These are phyloP conservation scores for Urocolius indicus DNA, from an alignment of 2,113 vertebrate species.

Conservation along the genomic window DNA sequence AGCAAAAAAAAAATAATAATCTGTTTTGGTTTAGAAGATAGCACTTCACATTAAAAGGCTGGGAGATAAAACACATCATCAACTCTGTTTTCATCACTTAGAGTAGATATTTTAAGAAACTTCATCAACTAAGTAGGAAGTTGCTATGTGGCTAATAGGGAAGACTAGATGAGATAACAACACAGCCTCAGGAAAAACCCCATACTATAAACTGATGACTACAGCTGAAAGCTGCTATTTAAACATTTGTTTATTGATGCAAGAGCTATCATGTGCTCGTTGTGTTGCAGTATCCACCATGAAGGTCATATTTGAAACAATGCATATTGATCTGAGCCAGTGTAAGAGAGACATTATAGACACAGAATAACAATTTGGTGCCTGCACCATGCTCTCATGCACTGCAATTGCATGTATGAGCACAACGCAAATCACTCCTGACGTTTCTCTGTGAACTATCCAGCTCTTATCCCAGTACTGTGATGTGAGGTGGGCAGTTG, in stretches of 20 bases:
- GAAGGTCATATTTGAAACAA: conserved; percentile 37
- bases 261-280: conserved; percentile 41
- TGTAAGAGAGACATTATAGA: background rate
- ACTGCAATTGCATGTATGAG: background rate
- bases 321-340: background rate
- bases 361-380: background rate
- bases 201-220: conserved; percentile 11
- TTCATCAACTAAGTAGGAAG: conserved; percentile 35
- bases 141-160: conserved; percentile 15
- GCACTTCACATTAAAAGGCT: background rate
- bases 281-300: background rate
- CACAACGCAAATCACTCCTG: background rate
- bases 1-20: background rate
- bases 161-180: background rate
- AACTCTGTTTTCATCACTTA: conserved; percentile 3
- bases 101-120: conserved; percentile 38
- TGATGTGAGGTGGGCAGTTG: accelerated
- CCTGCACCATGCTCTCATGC: background rate
- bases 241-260: conserved; percentile 12
- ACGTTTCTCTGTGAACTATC: background rate
- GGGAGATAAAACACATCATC: background rate
- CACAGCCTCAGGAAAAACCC: conserved; percentile 2
- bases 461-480: background rate
- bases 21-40: background rate
- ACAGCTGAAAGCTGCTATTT: conserved; percentile 48